Evolutionary conservation across 2,888 invertebrate species (phyloP), one percentile per base, ranked within the genome.

Genomic region (Drosophila barbarae): DNA sequence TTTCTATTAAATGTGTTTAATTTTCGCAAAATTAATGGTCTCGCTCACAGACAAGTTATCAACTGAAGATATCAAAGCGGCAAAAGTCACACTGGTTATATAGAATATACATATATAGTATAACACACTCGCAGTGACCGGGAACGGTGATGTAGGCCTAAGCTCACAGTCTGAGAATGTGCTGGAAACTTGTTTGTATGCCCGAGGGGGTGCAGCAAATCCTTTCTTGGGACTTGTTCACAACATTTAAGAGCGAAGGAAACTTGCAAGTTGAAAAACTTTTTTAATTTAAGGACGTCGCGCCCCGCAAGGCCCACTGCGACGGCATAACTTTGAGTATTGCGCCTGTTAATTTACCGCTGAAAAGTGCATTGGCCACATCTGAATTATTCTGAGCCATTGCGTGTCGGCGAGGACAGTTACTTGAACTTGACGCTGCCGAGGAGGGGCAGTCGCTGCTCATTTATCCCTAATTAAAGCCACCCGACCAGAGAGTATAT

Each of bases 211-310:
- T 66, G 84, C 81, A 74, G 71, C 70, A 75, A 77, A 83, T 79
- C 73, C 69, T 60, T 41, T 61, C 52, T 63, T 26, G 58, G 51
- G 73, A 75, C 67, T 77, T 69, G 60, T 57, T 56, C 28, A 54
- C 60, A 61, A 64, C 55, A 71, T 54, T 63, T 61, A 36, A 57
- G 71, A 53, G 39, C 42, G 35, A 56, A 35, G 67, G 60, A 68
- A 80, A 84, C 72, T 82, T 78, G 72, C 68, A 72, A 82, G 76
- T 73, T 82, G 72, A 63, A 74, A 80, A 81, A 81, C 61, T 81
- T 81, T 81, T 81, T 81, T 84, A 81, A 81, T 81, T 81, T 81
- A 71, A 81, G 67, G 78, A 63, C 63, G 61, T 36, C 54, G 46
- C 28, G 30, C 56, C 52, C 52, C 34, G 44, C 41, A n/a, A 30